A percentile compares a stretch with the other conserved stretches of the same genome.
Evolutionary conservation across 2,888 invertebrate species (phyloP).

Genomic region (Odontothrips loti): DNA sequence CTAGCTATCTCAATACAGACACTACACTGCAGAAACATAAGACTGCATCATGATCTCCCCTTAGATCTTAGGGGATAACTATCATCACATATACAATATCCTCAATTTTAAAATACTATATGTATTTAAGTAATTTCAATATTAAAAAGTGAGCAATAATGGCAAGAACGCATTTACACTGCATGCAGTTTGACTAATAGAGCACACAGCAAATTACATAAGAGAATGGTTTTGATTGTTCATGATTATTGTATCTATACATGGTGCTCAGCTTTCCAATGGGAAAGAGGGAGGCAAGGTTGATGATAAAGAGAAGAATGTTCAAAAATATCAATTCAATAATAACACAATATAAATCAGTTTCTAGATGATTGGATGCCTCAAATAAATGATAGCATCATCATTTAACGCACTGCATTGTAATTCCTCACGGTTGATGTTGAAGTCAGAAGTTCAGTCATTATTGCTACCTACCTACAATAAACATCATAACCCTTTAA

Average conservation of each 20-base stretch:
- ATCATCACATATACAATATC: not conserved
- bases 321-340: too few relatives aligned
- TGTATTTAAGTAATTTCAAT: not conserved
- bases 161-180: not conserved
- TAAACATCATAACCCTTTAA: too few relatives aligned
- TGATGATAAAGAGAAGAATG: too few relatives aligned
- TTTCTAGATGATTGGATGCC: too few relatives aligned
- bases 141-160: conserved; percentile 16
- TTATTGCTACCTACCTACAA: too few relatives aligned
- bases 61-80: not conserved
- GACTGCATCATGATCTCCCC: not conserved
- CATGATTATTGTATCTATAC: not conserved
- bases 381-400: too few relatives aligned
- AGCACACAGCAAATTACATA: not conserved
- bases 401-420: too few relatives aligned
- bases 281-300: too few relatives aligned
- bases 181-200: conserved; percentile 2
- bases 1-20: not conserved
- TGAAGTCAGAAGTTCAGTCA: too few relatives aligned
- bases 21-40: not conserved
- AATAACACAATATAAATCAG: too few relatives aligned
- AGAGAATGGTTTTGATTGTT: too few relatives aligned
- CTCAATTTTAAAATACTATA: not conserved
- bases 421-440: too few relatives aligned
- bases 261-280: not conserved